A percentile compares a stretch with the other conserved stretches of the same genome.
Conservation (phyloP, 2,797 vertebrate species). For the Sebastiscus albofasciatus region DNA sequence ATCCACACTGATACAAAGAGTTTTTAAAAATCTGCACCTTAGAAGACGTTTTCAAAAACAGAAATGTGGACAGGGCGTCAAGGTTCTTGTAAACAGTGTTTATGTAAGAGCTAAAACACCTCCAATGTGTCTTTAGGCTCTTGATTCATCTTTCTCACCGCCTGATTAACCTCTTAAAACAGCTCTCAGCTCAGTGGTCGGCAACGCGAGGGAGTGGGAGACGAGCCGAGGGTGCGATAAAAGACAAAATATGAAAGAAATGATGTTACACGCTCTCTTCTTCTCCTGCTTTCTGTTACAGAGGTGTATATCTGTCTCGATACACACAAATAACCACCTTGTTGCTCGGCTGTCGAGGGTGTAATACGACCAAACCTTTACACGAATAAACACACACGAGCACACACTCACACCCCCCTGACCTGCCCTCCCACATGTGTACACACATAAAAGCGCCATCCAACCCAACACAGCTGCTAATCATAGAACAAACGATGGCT, state of each 20-base stretch:
- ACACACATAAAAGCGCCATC: slow-evolving; percentile 61
- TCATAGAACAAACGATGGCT: slow-evolving; percentile 76
- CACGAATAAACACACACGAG: slow-evolving; percentile 20
- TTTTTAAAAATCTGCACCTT: too few relatives aligned
- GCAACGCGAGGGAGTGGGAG: not conserved
- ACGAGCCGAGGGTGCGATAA: not conserved
- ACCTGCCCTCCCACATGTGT: slow-evolving; percentile 52
- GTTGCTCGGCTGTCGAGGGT: not conserved
- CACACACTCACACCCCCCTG: slow-evolving; percentile 36
- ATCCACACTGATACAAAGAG: too few relatives aligned
- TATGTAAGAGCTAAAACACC: not conserved
- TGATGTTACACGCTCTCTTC: not conserved
- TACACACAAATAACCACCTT: slow-evolving; percentile 23
- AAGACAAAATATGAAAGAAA: not conserved
- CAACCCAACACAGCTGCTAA: slow-evolving; percentile 65
- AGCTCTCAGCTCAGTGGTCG: not conserved
- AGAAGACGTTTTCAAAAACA: too few relatives aligned
- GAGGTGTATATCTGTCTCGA: not conserved
- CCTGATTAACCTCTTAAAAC: slow-evolving; percentile 34
- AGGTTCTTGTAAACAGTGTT: not conserved
- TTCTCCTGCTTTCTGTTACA: not conserved
- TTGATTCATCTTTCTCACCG: not conserved
- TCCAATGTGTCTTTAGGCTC: slow-evolving; percentile 6
- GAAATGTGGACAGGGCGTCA: not conserved
- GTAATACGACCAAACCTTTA: not conserved